Base-by-base conservation (phyloP, 2,888 invertebrate genomes). In the Euplagia quadripunctaria region DNA sequence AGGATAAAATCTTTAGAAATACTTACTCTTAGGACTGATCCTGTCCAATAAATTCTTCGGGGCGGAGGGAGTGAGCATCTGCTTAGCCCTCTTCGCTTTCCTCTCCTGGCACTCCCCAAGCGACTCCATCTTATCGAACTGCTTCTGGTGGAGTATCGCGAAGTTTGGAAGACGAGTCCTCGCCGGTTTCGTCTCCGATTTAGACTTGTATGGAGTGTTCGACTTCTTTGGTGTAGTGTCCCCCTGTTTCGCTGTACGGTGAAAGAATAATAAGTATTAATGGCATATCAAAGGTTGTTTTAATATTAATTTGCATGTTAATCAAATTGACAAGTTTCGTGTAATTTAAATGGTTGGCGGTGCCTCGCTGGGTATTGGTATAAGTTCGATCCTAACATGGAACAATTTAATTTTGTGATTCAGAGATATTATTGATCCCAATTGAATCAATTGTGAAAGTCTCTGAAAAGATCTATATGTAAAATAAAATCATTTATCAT, bases 61-160 rank as follows among this genome's bases (percentile, higher is more conserved):
- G 0, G 90, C 92, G 0, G 87, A 91, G 4, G 94, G 94, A 0
- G 92, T 91, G 14, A 94, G 88, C 77, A 96, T 89, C 74, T 91
- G 91, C 74, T 88, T 85, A 0, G 96, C 96, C 4, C 96, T 87
- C 81, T 88, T 86, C 20, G 94, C 94, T 85, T 90, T 94, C 74
- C 96, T 81, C 85, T 91, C 87, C 87, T 97, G 94, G 86, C 97
- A 96, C 85, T 97, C 97, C 64, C 96, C 91, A 20, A 98, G 87
- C 17, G 97, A 97, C 92, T 97, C 97, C 97, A 97, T 97, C 91
- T 96, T 96, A 49, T 95, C 95, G 85, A 97, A 97, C 71, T 96
- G 95, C 83, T 96, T 96, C 88, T 97, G 95, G 86, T 98, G 98
- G 70, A 98, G 95, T 7, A 96, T 96, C 0, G 97, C 96, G 88